Percentiles rank a stretch among this genome's conserved stretches.
Evolutionary conservation across 37 sponge, comb jelly and placozoan species (phyloP).

Genomic region (Eunapius fragilis): DNA sequence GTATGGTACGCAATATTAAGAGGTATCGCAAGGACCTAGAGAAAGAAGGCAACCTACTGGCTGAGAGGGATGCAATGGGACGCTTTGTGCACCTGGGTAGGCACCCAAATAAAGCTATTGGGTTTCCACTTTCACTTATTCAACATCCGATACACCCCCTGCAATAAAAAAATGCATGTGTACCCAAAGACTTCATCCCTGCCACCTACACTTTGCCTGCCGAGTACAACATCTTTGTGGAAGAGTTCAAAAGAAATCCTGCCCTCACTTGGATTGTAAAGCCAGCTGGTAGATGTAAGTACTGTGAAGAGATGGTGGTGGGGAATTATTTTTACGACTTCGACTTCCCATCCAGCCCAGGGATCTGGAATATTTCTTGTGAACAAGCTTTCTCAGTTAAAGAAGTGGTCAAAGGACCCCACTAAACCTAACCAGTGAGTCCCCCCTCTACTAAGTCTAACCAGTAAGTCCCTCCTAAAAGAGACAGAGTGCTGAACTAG

Average conservation of each 20-base stretch:
- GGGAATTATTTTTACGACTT: neutral
- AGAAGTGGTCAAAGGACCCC: conserved; percentile 97
- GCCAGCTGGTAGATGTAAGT: conserved; percentile 84
- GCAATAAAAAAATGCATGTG: too few species aligned
- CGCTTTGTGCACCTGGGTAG: conserved; percentile 83
- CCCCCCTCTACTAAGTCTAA: neutral
- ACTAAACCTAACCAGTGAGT: conserved; percentile 31
- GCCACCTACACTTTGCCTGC: conserved; percentile 93
- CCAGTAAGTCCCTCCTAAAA: neutral
- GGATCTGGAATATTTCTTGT: conserved; percentile 97
- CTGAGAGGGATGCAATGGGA: conserved; percentile 90
- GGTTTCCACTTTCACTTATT: neutral
- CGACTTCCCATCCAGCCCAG: conserved; percentile 61
- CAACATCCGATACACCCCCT: neutral
- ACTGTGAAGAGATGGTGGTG: neutral
- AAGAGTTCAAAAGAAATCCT: conserved; percentile 94
- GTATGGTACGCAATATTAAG: conserved; percentile 94
- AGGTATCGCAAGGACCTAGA: conserved; percentile 96
- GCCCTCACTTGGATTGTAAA: conserved; percentile 97
- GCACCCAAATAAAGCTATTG: neutral
- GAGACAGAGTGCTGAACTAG: neutral
- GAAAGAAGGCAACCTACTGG: conserved; percentile 88
- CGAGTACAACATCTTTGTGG: conserved; percentile 98
- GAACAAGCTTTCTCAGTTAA: conserved; percentile 94
- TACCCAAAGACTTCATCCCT: conserved; percentile 91